A percentile compares a stretch with the other conserved stretches of the same genome.
phyloP scores from a whole-genome alignment of 2,113 vertebrate genomes.

The Leuciscus idus region DNA sequence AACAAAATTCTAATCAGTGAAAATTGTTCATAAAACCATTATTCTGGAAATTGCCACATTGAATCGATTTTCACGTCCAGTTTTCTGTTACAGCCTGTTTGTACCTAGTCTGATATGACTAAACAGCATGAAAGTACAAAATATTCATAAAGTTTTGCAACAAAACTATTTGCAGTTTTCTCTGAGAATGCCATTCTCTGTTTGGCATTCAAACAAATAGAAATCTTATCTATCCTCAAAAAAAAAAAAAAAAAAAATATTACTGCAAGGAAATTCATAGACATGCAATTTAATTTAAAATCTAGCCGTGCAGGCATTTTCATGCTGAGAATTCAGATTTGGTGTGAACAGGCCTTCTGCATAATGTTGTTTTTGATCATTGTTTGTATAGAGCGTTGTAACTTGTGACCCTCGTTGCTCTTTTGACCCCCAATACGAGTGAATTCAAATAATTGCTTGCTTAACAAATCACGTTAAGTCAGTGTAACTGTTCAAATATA shows the following conservation, averaged over 20 bases:
- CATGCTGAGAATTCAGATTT: slow-evolving; percentile 9
- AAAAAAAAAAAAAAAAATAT: background rate
- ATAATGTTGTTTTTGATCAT: slow-evolving; percentile 1
- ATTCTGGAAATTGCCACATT: background rate
- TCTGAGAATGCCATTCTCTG: background rate
- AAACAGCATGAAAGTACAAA: background rate
- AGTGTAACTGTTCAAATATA: background rate
- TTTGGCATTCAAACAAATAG: background rate
- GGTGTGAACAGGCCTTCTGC: background rate
- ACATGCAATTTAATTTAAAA: background rate
- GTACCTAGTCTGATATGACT: background rate
- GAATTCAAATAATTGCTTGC: background rate
- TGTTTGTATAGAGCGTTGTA: background rate
- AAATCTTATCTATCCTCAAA: background rate
- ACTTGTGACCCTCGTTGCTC: background rate
- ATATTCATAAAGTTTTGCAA: background rate
- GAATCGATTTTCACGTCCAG: background rate
- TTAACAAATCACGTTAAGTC: background rate
- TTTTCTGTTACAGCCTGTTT: background rate
- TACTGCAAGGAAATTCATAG: slow-evolving; percentile 3
- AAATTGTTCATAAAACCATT: background rate
- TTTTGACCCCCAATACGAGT: background rate
- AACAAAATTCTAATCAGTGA: too few species aligned
- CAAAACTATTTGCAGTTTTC: background rate
- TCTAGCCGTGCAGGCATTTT: background rate